Percentiles rank a stretch among this genome's conserved stretches.
Conservation (phyloP, 2,113 vertebrate genomes). For the Scartelaos histophorus region DNA sequence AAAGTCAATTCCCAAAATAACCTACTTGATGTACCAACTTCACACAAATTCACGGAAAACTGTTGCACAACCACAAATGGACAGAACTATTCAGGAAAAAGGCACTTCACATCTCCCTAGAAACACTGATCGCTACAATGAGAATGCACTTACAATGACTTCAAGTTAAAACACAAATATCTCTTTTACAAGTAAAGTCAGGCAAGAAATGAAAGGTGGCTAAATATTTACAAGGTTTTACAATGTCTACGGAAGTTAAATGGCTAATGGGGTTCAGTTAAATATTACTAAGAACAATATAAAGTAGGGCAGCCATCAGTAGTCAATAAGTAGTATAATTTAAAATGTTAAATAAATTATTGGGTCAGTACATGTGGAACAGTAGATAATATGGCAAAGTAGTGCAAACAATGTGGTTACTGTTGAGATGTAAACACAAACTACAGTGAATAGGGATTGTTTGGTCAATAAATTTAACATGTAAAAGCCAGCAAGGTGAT, state of each 20-base stretch:
- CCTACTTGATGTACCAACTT: neutral
- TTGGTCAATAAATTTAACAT: conserved; percentile 21
- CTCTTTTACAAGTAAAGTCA: conserved; percentile 18
- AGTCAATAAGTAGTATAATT: conserved; percentile 51
- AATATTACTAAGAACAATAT: conserved; percentile 24
- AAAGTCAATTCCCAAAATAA: neutral
- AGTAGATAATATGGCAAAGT: conserved; percentile 29
- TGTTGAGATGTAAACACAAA: conserved; percentile 10
- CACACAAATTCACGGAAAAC: neutral
- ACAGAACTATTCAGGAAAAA: conserved; percentile 42
- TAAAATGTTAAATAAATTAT: conserved; percentile 18
- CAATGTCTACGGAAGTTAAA: conserved; percentile 18
- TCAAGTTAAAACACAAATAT: conserved; percentile 35
- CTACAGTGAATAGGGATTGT: conserved; percentile 14
- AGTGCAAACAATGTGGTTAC: conserved; percentile 59
- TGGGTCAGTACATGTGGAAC: neutral
- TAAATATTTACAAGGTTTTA: conserved; percentile 33
- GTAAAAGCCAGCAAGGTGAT: conserved; percentile 23
- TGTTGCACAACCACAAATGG: conserved; percentile 25
- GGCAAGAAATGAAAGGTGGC: conserved; percentile 21
- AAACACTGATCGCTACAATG: conserved; percentile 21
- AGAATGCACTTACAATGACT: conserved; percentile 27
- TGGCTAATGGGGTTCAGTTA: conserved; percentile 5
- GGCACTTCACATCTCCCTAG: conserved; percentile 55
- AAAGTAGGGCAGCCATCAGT: conserved; percentile 53